Evolutionary conservation across 2,888 invertebrate genomes (phyloP), one percentile per base, ranked within the genome.

Genomic region (Drosophila histrio): DNA sequence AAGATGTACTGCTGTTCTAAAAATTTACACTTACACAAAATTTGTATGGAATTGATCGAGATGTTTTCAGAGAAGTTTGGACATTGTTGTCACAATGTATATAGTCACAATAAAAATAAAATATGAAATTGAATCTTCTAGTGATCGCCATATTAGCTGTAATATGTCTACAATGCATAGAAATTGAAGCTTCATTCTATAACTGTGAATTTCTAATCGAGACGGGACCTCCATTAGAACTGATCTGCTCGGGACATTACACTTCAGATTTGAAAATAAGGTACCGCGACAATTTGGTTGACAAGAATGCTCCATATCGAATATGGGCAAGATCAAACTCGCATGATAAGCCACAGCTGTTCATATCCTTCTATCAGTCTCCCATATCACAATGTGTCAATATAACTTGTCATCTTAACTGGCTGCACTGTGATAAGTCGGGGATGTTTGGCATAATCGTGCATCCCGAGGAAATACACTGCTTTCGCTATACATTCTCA

Each of bases 41-140:
- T 17, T 44, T 6, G 1, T 11, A 44, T n/a, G 0, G 15, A 28
- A 7, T 19, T 44, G 1, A 44, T 44, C 44, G 1, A 28, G 3
- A 17, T 3, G 11, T 11, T 43, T 9, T 21, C 21, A 21, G 6
- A 21, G 5, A 38, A 8, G 52, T 39, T 30, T 22, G 15, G 44
- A 32, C 17, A 44, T 44, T 44, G n/a, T 11, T 44, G 54, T 54
- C 54, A 54, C 43, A 54, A 44, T 57, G 49, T 43, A 34, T 50
- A 19, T 28, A 15, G n/a, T n/a, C n/a, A n/a, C n/a, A n/a, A n/a
- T n/a, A 24, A 11, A 59, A 53, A 49, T 4, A 24, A 15, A 43
- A 36, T 43, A 60, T 70, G 70, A 58, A 15, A 36, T 36, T 53
- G 19, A 43, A 57, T 38, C 21, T 38, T 21, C 15, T 36, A 17